These are phyloP conservation scores for Dicerorhinus sumatrensis DNA, from an alignment of 2,113 vertebrate species.

Conservation along the genomic window DNA sequence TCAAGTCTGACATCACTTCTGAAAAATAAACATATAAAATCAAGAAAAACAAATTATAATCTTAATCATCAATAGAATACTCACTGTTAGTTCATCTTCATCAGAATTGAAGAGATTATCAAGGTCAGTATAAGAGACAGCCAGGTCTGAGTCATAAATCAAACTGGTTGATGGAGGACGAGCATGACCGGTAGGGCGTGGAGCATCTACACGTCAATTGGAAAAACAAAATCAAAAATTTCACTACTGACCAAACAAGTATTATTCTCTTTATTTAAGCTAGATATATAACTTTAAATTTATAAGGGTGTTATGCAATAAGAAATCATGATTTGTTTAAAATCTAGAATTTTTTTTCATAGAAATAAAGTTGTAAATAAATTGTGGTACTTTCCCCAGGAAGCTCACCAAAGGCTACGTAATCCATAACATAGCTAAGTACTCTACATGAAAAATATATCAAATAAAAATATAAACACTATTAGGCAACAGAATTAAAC, in stretches of 20 bases:
- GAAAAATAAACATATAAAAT: constrained; percentile 36
- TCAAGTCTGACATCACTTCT: constrained; percentile 48
- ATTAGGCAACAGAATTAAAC: background rate
- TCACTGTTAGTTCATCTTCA: constrained; percentile 97
- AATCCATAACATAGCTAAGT: background rate
- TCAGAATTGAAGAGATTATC: constrained; percentile 99
- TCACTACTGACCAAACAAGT: constrained; percentile 37
- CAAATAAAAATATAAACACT: constrained; percentile 40
- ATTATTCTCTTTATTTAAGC: constrained; percentile 41
- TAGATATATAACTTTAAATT: background rate
- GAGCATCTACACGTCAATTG: constrained; percentile 89
- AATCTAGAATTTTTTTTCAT: background rate
- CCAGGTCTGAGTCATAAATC: constrained; percentile 96
- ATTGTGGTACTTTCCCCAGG: background rate
- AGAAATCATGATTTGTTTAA: constrained; percentile 22
- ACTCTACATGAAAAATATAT: background rate
- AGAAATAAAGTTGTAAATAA: constrained; percentile 48
- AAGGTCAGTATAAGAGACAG: constrained; percentile 97
- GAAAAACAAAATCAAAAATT: constrained; percentile 67
- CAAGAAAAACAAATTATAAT: constrained; percentile 46
- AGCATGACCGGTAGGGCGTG: constrained; percentile 91
- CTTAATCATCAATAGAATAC: constrained; percentile 77
- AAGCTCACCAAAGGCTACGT: background rate
- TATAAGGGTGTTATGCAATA: background rate
- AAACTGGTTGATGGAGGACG: constrained; percentile 96